phyloP scores from a whole-genome alignment of 2,113 vertebrate species.

The Spea bombifrons region DNA sequence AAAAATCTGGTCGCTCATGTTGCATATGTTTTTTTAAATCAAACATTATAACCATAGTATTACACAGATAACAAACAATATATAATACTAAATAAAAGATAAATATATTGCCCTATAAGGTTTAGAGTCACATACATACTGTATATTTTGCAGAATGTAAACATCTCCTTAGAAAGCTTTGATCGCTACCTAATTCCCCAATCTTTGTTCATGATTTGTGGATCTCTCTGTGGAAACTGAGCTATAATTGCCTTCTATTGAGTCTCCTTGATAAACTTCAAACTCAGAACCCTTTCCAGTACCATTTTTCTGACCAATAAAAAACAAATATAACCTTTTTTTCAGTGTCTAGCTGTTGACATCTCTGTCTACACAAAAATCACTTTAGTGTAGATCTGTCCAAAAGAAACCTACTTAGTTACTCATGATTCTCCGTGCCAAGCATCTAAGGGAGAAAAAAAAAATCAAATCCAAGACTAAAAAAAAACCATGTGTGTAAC shows the following conservation, averaged over 20 bases:
- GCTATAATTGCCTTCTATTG: not conserved
- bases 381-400: not conserved
- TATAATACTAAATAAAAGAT: too few relatives aligned
- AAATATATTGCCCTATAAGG: too few relatives aligned
- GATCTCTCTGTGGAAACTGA: not conserved
- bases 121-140: too few relatives aligned
- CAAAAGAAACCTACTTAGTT: not conserved
- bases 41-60: too few relatives aligned
- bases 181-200: not conserved
- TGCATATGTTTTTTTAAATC: too few relatives aligned
- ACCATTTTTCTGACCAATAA: not conserved
- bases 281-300: not conserved
- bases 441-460: not conserved
- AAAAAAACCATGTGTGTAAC: too few relatives aligned
- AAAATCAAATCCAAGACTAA: not conserved
- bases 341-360: not conserved
- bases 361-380: slow-evolving; percentile 3
- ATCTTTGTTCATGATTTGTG: not conserved
- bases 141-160: not conserved
- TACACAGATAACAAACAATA: too few relatives aligned
- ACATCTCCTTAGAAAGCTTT: not conserved
- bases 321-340: not conserved
- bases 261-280: not conserved
- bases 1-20: too few relatives aligned
- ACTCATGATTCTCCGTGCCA: not conserved